A percentile compares a stretch with the other conserved stretches of the same genome.
Conservation (phyloP, 2,888 invertebrate species). For the Drosophila lutescens region DNA sequence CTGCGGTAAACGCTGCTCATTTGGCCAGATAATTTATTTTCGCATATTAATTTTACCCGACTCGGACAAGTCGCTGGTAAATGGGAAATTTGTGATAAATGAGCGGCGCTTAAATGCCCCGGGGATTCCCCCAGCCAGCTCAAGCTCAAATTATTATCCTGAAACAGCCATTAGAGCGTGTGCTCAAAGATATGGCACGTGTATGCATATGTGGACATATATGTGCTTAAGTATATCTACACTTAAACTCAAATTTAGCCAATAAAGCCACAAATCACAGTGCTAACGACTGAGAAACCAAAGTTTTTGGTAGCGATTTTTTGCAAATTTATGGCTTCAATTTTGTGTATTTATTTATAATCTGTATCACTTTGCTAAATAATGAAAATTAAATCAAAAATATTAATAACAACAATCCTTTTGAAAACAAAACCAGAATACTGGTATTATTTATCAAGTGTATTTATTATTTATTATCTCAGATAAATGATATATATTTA, state of each 20-base stretch:
- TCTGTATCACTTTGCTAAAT: neutral
- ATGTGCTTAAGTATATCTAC: conserved; percentile 13
- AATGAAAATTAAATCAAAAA: too few relatives aligned
- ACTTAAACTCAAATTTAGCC: conserved; percentile 3
- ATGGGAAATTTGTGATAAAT: conserved; percentile 78
- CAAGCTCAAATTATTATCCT: conserved; percentile 48
- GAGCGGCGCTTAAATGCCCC: conserved; percentile 69
- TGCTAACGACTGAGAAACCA: neutral
- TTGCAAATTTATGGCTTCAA: conserved; percentile 2
- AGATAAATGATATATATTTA: too few relatives aligned
- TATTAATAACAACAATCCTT: too few relatives aligned
- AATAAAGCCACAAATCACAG: neutral
- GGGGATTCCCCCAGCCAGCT: conserved; percentile 34
- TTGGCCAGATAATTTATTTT: conserved; percentile 79
- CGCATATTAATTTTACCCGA: conserved; percentile 76
- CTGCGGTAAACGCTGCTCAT: conserved; percentile 68
- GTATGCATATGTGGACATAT: conserved; percentile 23
- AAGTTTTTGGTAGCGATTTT: conserved; percentile 1
- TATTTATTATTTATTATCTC: too few relatives aligned
- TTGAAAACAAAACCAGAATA: too few relatives aligned
- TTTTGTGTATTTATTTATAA: conserved; percentile 6
- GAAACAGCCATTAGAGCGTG: conserved; percentile 37
- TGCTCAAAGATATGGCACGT: conserved; percentile 38
- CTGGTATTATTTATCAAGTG: too few relatives aligned
- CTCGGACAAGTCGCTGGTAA: conserved; percentile 54